These are phyloP conservation scores for Tragelaphus imberbis DNA, from an alignment of 2,113 vertebrate genomes.

Conservation along the genomic window DNA sequence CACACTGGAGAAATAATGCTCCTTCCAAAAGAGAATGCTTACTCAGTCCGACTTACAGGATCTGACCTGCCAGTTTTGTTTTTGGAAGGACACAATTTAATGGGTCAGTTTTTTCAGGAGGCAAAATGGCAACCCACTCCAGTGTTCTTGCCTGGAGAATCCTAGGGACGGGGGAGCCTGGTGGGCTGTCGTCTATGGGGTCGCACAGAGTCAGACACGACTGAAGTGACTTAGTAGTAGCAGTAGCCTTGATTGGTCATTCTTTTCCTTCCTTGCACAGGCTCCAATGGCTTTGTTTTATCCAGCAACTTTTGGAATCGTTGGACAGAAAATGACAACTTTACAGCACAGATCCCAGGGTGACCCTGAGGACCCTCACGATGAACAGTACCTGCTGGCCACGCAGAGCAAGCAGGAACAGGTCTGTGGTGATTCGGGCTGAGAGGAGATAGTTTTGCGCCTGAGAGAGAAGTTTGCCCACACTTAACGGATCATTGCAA, in stretches of 20 bases:
- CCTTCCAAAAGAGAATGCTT: not conserved
- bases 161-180: no score
- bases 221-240: no score
- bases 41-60: not conserved
- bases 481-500: no score
- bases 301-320: slow-evolving; percentile 95
- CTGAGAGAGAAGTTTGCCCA: not conserved
- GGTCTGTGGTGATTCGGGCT: slow-evolving; percentile 73
- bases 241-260: not conserved
- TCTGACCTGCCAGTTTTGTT: not conserved
- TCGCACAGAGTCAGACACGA: no score
- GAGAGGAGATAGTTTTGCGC: not conserved
- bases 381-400: slow-evolving; percentile 94
- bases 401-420: slow-evolving; percentile 99
- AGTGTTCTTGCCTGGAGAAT: no score
- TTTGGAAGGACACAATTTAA: not conserved
- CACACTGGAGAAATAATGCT: not conserved
- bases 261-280: slow-evolving; percentile 70
- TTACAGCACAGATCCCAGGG: slow-evolving; percentile 94
- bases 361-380: slow-evolving; percentile 94
- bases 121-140: no score
- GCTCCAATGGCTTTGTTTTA: slow-evolving; percentile 98
- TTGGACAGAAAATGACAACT: slow-evolving; percentile 97
- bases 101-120: not conserved
- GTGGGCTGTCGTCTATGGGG: no score